phyloP scores from a whole-genome alignment of 2,888 invertebrate genomes.

The Athalia cordata region DNA sequence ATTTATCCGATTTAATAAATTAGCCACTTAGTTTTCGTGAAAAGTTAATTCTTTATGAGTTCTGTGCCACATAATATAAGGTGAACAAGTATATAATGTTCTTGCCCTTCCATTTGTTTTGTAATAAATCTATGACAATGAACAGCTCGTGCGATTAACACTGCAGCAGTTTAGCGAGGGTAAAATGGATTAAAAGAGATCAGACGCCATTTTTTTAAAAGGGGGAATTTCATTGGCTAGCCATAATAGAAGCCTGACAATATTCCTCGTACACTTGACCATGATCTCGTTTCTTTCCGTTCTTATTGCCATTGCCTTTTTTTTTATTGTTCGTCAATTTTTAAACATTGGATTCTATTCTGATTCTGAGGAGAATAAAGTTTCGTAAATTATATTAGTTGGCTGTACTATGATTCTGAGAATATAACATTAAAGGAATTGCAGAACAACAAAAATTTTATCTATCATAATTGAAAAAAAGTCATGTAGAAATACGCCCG shows the following conservation, averaged over 20 bases:
- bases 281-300: constrained; percentile 28
- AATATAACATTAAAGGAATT: too few relatives aligned
- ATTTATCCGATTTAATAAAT: neutral
- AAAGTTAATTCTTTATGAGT: neutral
- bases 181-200: constrained; percentile 34
- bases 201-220: constrained; percentile 28
- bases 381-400: too few relatives aligned
- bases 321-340: too few relatives aligned
- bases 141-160: too few relatives aligned
- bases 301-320: neutral
- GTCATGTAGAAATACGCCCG: neutral
- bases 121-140: too few relatives aligned
- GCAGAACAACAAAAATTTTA: neutral
- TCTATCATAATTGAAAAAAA: neutral
- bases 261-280: constrained; percentile 16
- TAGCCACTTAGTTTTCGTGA: neutral
- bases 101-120: too few relatives aligned
- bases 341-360: too few relatives aligned
- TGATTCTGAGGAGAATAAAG: too few relatives aligned
- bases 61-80: neutral
- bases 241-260: constrained; percentile 34
- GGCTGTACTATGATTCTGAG: too few relatives aligned
- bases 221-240: constrained; percentile 34
- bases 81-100: too few relatives aligned
- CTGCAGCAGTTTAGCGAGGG: constrained; percentile 18